A percentile compares a stretch with the other conserved stretches of the same genome.
Conservation (phyloP, 2,113 vertebrate species). For the Haemorhous mexicanus region DNA sequence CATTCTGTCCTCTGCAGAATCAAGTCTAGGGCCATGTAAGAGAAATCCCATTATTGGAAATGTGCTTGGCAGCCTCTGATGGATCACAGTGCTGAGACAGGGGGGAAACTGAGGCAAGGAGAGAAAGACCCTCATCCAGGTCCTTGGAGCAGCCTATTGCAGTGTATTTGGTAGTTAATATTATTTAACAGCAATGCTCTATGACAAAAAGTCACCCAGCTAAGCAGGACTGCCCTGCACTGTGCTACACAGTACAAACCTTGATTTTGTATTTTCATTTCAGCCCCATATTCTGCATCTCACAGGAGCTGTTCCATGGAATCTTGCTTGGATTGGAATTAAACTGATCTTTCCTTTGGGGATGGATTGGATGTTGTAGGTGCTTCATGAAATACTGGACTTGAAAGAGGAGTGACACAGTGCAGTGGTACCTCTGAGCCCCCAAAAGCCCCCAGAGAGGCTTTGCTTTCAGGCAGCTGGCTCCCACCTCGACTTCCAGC, state of each 20-base stretch:
- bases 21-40: neutral
- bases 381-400: neutral
- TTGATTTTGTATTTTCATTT: neutral
- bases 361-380: neutral
- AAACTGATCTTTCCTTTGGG: neutral
- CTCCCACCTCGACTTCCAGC: neutral
- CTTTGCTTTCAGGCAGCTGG: neutral
- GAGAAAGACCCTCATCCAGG: neutral
- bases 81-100: neutral
- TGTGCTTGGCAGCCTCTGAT: neutral
- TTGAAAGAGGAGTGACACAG: neutral
- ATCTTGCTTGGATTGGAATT: neutral
- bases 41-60: neutral
- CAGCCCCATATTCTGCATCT: neutral
- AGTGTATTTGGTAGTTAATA: neutral
- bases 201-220: neutral
- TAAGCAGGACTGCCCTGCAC: neutral
- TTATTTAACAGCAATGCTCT: neutral
- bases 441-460: neutral
- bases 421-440: neutral
- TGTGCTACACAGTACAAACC: neutral
- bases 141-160: neutral
- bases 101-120: neutral
- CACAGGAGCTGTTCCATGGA: neutral
- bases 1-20: neutral